Evolutionary conservation across 2,113 vertebrate genomes (phyloP).

Genomic region (Brachypodius melanocephalos): DNA sequence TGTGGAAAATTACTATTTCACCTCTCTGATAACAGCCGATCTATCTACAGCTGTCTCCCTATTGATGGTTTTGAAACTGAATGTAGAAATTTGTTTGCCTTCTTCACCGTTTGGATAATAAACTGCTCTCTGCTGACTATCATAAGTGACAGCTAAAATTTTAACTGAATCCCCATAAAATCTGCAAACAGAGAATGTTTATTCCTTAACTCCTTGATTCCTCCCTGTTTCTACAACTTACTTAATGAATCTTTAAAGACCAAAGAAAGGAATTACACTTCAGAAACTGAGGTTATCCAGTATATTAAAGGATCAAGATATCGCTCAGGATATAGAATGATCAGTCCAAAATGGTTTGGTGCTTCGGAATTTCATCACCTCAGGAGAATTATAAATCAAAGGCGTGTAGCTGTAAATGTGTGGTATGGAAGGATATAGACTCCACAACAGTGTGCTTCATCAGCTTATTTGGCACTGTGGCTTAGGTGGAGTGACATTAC

Average conservation of each 20-base stretch:
- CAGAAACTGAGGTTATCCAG: neutral
- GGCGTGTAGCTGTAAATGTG: neutral
- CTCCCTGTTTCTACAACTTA: neutral
- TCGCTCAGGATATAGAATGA: neutral
- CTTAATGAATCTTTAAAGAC: neutral
- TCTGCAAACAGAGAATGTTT: neutral
- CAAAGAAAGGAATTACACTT: neutral
- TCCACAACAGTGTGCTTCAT: slow-evolving; percentile 16
- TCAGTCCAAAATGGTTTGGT: neutral
- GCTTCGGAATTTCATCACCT: slow-evolving; percentile 3
- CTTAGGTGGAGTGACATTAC: slow-evolving; percentile 38
- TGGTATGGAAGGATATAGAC: neutral
- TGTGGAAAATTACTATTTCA: neutral
- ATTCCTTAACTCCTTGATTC: neutral
- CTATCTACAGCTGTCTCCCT: neutral
- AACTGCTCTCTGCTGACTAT: neutral
- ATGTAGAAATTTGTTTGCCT: neutral
- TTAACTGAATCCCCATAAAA: neutral
- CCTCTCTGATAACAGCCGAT: neutral
- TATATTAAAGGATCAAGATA: neutral
- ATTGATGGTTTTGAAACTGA: neutral
- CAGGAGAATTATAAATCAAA: slow-evolving; percentile 53
- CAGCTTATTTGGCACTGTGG: slow-evolving; percentile 33
- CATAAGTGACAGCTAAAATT: neutral
- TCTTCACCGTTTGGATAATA: neutral